Evolutionary conservation across 1,140 invertebrate species (phyloP), one percentile per base, ranked within the genome.

Genomic region (Plodia interpunctella): DNA sequence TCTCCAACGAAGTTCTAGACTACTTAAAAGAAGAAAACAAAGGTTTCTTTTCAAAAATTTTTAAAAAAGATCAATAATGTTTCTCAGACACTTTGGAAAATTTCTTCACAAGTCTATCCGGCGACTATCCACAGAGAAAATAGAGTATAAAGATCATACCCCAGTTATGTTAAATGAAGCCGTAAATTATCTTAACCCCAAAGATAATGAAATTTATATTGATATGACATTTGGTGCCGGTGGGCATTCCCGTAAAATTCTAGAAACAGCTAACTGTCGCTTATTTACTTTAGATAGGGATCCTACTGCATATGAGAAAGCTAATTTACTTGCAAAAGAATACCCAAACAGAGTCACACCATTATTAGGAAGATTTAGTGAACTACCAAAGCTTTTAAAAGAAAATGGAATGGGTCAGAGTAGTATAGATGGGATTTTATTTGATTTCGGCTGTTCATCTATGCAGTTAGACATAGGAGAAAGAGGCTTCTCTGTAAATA

Each of bases 211-310:
- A 65, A 78, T 89, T 15, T 92, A 94, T 59, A 90, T 98, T 51
- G 97, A 98, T 76, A 97, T 97, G 96, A 99, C 98, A 21, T 98
- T 98, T 92, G 97, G 98, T 49, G 94, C 94, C 58, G 98, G 98
- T 20, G 97, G 97, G n/a, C 97, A 98, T 84, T 92, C 94, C 65
- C 85, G 88, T 63, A 87, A 90, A 13, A 89, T 92, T 51, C 77
- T 95, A 18, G 92, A 95, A 74, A 85, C 78, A 49, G 81, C 92
- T 0, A 90, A 93, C 53, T 92, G 93, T 56, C 94, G 92, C 70
- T 78, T 98, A 13, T 93, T 95, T 74, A 96, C 95, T n/a, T 87
- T 98, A 63, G 98, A 99, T 84, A 91, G 97, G 83, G 98, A 99
- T 90, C 96, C 96, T 6, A 54, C 92, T 44, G 95, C 97, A 20